Base-by-base conservation (phyloP, 2,888 invertebrate genomes). In the Drosophila melanosoma region DNA sequence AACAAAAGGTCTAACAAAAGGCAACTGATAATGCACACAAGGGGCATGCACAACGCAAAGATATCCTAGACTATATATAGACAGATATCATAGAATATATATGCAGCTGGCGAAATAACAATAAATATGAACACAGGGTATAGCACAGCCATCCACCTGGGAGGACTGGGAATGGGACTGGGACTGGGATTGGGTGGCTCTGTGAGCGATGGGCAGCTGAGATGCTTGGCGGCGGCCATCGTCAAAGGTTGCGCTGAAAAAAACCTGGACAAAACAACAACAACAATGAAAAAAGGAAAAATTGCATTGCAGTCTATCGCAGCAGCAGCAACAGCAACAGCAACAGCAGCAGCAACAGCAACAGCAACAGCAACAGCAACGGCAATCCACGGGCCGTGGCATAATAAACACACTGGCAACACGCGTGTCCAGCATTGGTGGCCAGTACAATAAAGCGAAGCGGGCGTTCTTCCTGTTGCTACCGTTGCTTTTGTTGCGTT, bases 1-100 rank as follows among this genome's bases (percentile, higher is more conserved):
- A 84, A 86, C 83, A 90, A 88, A 85, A 82, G 76, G 72, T 73
- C 71, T 78, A 85, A 89, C 80, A 79, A 76, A 79, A 80, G 71
- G 64, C 78, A 56, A 69, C 56, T 66, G 75, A 17, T n/a, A 42
- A 32, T 62, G 64, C 45, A 45, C 23, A 36, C 29, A 12, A 3
- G 45, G 10, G 15, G 4, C 12, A n/a, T 42, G 57, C 23, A 17
- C 45, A 20, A n/a, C 49, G 1, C 0, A 3, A 0, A 49, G 35
- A 64, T 69, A 72, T 71, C 62, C 80, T 29, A 29, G 29, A 26
- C 4, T 5, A 29, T 26, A 29, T 68, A 53, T 60, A 69, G 1
- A 3, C 4, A 2, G 11, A 10, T 23, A 56, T 3, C 11, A 29
- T 29, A 26, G 26, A 26, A 26, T 26, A 26, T 26, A 26, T 26